Conservation (phyloP, 1,140 invertebrate genomes). For the Papilio aristodemus region DNA sequence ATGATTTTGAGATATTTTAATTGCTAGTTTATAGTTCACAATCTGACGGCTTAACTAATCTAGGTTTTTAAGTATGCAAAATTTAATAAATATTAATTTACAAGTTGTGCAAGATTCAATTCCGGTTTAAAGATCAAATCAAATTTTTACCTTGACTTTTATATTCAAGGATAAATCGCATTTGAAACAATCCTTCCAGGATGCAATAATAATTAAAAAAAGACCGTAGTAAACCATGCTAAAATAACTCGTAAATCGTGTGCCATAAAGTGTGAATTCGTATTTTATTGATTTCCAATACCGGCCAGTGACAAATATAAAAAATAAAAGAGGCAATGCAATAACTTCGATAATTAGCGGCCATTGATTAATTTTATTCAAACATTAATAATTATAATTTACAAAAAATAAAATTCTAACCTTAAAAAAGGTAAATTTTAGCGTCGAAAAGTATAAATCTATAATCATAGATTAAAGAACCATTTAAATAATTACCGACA, state of each 20-base stretch:
- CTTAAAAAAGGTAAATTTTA: background rate
- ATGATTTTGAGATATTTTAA: too few relatives aligned
- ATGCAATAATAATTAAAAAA: background rate
- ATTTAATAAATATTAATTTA: too few relatives aligned
- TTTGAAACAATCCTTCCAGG: background rate
- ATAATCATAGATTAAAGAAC: too few relatives aligned
- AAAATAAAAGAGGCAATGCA: background rate
- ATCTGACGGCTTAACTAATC: too few relatives aligned
- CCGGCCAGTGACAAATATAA: background rate
- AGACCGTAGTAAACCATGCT: background rate
- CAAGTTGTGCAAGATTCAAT: too few relatives aligned
- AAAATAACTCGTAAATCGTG: background rate
- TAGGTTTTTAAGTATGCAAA: too few relatives aligned
- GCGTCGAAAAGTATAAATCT: background rate
- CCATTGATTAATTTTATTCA: too few relatives aligned
- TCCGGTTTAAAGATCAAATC: too few relatives aligned
- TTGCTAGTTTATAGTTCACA: too few relatives aligned
- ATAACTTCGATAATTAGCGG: background rate
- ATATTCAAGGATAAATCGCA: background rate
- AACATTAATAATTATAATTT: too few relatives aligned
- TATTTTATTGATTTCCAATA: background rate
- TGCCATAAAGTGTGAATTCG: background rate
- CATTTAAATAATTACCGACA: too few relatives aligned
- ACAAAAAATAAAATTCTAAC: too few relatives aligned
- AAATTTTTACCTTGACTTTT: conserved; percentile 10